Conservation (phyloP, 2,888 invertebrate species). For the Sinelater perroti region DNA sequence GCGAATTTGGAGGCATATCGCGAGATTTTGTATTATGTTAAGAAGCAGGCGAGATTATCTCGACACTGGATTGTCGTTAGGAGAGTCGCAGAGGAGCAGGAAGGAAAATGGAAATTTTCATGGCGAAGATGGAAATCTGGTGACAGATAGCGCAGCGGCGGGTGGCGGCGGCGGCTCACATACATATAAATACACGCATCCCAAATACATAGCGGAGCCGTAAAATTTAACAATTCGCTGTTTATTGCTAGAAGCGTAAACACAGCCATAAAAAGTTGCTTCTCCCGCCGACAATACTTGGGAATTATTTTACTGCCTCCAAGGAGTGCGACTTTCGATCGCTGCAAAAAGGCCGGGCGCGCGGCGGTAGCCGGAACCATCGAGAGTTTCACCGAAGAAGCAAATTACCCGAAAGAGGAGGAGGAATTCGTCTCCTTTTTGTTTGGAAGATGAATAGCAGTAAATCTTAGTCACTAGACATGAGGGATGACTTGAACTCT, state of each 20-base stretch:
- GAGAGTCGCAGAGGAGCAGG: constrained; percentile 28
- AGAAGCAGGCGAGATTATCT: constrained; percentile 35
- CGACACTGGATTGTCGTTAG: constrained; percentile 35
- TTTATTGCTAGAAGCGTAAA: constrained; percentile 30
- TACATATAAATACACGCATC: constrained; percentile 9
- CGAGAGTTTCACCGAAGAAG: constrained; percentile 44
- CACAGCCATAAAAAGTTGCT: constrained; percentile 27
- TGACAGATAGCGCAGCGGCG: constrained; percentile 23
- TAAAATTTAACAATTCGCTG: constrained; percentile 31
- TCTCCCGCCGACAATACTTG: constrained; percentile 15
- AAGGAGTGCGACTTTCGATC: constrained; percentile 30
- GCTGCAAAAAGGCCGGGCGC: constrained; percentile 40
- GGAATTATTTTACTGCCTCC: constrained; percentile 37
- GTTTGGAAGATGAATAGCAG: constrained; percentile 55
- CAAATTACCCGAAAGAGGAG: constrained; percentile 50
- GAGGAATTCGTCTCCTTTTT: constrained; percentile 48
- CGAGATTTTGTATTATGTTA: constrained; percentile 36
- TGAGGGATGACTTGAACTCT: constrained; percentile 54
- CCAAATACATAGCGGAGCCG: constrained; percentile 23
- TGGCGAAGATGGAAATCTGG: constrained; percentile 32
- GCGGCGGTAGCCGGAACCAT: constrained; percentile 44
- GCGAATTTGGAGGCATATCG: constrained; percentile 31
- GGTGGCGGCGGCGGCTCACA: constrained; percentile 11
- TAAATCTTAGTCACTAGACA: constrained; percentile 56
- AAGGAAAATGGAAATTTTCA: constrained; percentile 33